Conservation (phyloP, 2,113 vertebrate genomes). For the Prunella himalayana region DNA sequence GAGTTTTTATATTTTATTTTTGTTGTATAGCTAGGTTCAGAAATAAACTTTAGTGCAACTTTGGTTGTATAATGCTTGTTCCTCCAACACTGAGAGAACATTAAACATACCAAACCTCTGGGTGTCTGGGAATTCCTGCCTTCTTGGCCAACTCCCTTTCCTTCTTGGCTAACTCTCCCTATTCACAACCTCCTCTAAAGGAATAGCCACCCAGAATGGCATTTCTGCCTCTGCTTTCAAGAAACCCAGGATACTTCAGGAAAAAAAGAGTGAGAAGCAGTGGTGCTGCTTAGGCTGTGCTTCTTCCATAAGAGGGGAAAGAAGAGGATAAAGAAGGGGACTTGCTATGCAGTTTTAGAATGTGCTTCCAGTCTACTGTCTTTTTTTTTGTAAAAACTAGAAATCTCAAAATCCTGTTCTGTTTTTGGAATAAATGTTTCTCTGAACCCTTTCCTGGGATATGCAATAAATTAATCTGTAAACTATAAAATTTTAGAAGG, state of each 20-base stretch:
- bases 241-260: constrained; percentile 31
- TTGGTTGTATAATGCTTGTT: neutral
- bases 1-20: neutral
- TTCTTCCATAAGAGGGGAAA: neutral
- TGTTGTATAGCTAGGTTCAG: neutral
- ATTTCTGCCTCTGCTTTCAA: constrained; percentile 39
- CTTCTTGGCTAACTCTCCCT: constrained; percentile 16
- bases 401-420: neutral
- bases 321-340: neutral
- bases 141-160: constrained; percentile 4
- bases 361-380: neutral
- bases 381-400: neutral
- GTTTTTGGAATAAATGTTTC: neutral
- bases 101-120: neutral
- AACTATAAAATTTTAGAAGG: neutral
- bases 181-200: constrained; percentile 20
- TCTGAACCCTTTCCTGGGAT: neutral
- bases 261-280: neutral
- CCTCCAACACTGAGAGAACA: neutral
- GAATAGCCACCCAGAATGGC: constrained; percentile 7
- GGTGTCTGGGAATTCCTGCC: constrained; percentile 4
- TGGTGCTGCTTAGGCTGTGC: neutral
- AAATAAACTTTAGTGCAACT: neutral
- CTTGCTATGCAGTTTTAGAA: neutral
- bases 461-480: neutral